Evolutionary conservation across 53 echinoderm and acorn worm genomes (phyloP).

Genomic region (Luidia sarsii): DNA sequence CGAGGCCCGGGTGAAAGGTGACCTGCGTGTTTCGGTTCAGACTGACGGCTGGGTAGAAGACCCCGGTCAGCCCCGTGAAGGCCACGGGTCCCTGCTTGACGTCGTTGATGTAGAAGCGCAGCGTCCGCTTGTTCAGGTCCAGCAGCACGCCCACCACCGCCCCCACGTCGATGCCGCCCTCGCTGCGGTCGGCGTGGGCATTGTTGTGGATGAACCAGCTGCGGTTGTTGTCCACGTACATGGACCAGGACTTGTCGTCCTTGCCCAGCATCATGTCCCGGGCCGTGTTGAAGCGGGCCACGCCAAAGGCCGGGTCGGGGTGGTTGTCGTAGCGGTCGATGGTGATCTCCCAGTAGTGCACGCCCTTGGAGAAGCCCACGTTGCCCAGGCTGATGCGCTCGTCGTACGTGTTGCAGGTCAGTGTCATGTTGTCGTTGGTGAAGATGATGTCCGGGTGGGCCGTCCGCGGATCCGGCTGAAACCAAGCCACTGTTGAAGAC

Average conservation of each 20-base stretch:
- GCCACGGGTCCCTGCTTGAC: slow-evolving; percentile 88
- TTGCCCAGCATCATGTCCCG: slow-evolving; percentile 97
- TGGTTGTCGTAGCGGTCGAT: slow-evolving; percentile 99
- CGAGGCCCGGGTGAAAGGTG: slow-evolving; percentile 95
- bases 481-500: slow-evolving; percentile 99
- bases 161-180: slow-evolving; percentile 92
- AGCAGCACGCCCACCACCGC: slow-evolving; percentile 92
- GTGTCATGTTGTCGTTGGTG: slow-evolving; percentile 95
- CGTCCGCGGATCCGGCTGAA: slow-evolving; percentile 92
- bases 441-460: slow-evolving; percentile 96
- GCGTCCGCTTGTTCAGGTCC: slow-evolving; percentile 82
- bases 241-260: slow-evolving; percentile 99
- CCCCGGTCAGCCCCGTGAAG: slow-evolving; percentile 83
- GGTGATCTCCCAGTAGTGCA: slow-evolving; percentile 99
- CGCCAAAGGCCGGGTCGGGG: slow-evolving; percentile 96
- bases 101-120: slow-evolving; percentile 89
- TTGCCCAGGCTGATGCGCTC: slow-evolving; percentile 96
- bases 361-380: slow-evolving; percentile 97
- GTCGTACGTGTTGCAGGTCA: slow-evolving; percentile 92
- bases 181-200: slow-evolving; percentile 89
- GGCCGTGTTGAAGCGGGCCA: slow-evolving; percentile 88
- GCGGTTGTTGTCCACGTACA: slow-evolving; percentile 98
- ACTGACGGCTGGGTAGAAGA: slow-evolving; percentile 96
- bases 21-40: slow-evolving; percentile 95
- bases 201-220: slow-evolving; percentile 99